Evolutionary conservation across 2,888 invertebrate genomes (phyloP).

Genomic region (Limenitis camilla): DNA sequence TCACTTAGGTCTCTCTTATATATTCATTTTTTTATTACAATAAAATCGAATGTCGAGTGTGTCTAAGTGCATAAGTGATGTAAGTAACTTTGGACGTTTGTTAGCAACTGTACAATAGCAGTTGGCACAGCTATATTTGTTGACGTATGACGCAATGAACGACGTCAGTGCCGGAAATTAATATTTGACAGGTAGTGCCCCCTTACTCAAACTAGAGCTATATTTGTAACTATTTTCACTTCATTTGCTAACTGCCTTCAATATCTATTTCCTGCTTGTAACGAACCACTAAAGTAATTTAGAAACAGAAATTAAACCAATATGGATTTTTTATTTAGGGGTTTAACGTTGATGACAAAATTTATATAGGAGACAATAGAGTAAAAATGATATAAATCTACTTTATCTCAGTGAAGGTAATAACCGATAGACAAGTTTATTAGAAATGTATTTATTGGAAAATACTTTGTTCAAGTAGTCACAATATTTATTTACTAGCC

Average conservation of each 20-base stretch:
- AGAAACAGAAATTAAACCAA: background rate
- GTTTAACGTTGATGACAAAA: too few species aligned
- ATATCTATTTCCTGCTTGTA: background rate
- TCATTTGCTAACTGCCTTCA: background rate
- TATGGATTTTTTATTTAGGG: too few species aligned
- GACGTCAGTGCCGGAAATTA: constrained; percentile 60
- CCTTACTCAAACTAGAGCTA: constrained; percentile 20
- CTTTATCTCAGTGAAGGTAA: too few species aligned
- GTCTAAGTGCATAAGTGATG: constrained; percentile 15
- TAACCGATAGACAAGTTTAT: too few species aligned
- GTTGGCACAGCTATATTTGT: constrained; percentile 40
- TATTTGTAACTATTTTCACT: constrained; percentile 10
- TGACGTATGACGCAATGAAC: constrained; percentile 40
- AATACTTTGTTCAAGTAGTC: too few species aligned
- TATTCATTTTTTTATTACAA: background rate
- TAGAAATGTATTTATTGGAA: too few species aligned
- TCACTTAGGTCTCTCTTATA: too few species aligned
- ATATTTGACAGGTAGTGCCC: constrained; percentile 52
- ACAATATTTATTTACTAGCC: too few species aligned
- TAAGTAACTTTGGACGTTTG: constrained; percentile 5
- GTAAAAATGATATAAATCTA: too few species aligned
- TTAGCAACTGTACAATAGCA: constrained; percentile 17
- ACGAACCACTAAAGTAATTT: background rate
- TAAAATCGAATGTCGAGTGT: background rate
- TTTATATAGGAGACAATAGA: too few species aligned